Conservation (phyloP, 2,113 vertebrate genomes). For the Micromys minutus region DNA sequence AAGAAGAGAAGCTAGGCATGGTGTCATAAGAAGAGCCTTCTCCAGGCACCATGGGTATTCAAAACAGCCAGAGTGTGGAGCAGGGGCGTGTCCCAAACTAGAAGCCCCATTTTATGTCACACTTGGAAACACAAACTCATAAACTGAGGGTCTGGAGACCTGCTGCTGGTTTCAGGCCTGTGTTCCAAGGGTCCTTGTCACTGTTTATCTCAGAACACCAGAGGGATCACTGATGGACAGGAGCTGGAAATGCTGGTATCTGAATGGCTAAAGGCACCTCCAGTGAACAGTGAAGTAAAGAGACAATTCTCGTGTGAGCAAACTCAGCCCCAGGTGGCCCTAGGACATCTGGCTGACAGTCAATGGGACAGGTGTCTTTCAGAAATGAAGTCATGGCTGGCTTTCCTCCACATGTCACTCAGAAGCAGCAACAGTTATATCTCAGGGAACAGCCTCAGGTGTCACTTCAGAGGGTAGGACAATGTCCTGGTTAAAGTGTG, state of each 20-base stretch:
- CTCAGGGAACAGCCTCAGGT: background rate
- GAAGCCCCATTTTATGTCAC: background rate
- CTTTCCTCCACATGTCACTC: background rate
- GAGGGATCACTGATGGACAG: background rate
- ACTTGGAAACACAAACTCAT: background rate
- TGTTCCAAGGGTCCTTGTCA: background rate
- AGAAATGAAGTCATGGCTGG: background rate
- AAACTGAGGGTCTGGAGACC: background rate
- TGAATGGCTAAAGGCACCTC: background rate
- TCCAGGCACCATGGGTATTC: background rate
- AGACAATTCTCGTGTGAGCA: background rate
- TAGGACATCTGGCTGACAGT: background rate
- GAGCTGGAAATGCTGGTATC: background rate
- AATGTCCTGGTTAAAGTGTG: background rate
- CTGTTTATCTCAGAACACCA: background rate
- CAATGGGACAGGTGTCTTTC: background rate
- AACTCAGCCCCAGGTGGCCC: background rate
- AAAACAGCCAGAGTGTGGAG: background rate
- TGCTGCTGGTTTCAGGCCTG: background rate
- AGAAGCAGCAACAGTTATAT: background rate
- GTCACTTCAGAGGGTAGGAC: background rate
- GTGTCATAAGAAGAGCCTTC: conserved; percentile 2
- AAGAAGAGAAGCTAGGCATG: background rate
- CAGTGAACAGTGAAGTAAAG: background rate
- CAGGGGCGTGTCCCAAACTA: background rate